phyloP scores from a whole-genome alignment of 1,140 invertebrate genomes.

The Globodera rostochiensis region DNA sequence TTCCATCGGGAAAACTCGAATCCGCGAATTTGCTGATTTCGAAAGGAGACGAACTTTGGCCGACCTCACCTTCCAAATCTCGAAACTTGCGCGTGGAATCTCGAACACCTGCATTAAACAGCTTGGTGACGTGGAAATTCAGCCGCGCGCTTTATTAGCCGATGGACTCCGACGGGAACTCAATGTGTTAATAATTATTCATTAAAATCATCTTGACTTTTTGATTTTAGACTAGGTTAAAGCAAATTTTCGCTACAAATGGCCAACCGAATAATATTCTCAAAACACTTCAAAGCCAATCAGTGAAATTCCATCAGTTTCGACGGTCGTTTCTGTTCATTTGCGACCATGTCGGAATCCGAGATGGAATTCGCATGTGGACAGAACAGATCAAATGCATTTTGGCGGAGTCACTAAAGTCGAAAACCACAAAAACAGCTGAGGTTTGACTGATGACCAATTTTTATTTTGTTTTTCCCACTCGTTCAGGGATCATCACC shows the following conservation, averaged over 20 bases:
- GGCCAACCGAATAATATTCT: slow-evolving; percentile 33
- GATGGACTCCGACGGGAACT: slow-evolving; percentile 54
- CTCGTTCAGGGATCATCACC: neutral
- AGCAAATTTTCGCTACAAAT: neutral
- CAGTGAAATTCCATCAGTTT: slow-evolving; percentile 34
- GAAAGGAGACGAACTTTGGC: slow-evolving; percentile 39
- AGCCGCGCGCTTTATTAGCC: slow-evolving; percentile 36
- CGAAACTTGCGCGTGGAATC: slow-evolving; percentile 53
- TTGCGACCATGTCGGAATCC: slow-evolving; percentile 53
- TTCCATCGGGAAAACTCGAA: slow-evolving; percentile 35
- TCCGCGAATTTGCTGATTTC: slow-evolving; percentile 48
- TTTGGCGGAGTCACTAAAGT: neutral
- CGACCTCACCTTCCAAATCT: slow-evolving; percentile 51
- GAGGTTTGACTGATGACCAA: slow-evolving; percentile 5
- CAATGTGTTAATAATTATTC: slow-evolving; percentile 16
- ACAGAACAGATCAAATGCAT: slow-evolving; percentile 2
- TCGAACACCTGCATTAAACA: slow-evolving; percentile 49
- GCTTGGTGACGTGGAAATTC: slow-evolving; percentile 45
- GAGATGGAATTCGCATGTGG: slow-evolving; percentile 28
- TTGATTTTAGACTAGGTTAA: neutral
- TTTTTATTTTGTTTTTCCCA: neutral
- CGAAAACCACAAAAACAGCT: neutral
- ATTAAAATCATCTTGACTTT: neutral
- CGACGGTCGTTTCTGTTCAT: slow-evolving; percentile 52
- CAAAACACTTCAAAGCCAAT: slow-evolving; percentile 24